A percentile compares a stretch with the other conserved stretches of the same genome.
Conservation (phyloP, 1,140 invertebrate genomes). For the Drosophila athabasca region DNA sequence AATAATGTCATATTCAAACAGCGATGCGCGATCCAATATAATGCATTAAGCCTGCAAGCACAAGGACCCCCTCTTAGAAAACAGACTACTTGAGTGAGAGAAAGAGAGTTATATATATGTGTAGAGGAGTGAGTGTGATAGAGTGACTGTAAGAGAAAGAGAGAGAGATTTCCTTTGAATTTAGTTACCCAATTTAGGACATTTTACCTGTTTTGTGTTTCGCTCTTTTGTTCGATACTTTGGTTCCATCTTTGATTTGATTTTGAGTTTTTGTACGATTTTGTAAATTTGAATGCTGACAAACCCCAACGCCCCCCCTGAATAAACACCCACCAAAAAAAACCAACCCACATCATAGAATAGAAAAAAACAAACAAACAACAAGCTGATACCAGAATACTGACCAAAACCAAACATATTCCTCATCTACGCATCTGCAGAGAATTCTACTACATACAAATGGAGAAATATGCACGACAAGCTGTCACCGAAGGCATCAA, state of each 20-base stretch:
- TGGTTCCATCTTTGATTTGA: slow-evolving; percentile 27
- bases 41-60: slow-evolving; percentile 66
- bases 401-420: slow-evolving; percentile 78
- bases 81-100: not conserved
- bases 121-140: not conserved
- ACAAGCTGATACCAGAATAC: slow-evolving; percentile 61
- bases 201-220: slow-evolving; percentile 18
- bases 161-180: slow-evolving; percentile 46
- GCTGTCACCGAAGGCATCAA: slow-evolving; percentile 98
- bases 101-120: slow-evolving; percentile 9
- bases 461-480: slow-evolving; percentile 99
- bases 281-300: slow-evolving; percentile 79
- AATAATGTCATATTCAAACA: slow-evolving; percentile 82
- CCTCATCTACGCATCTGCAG: slow-evolving; percentile 88
- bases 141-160: not conserved
- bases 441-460: slow-evolving; percentile 99
- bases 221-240: slow-evolving; percentile 20
- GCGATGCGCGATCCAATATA: slow-evolving; percentile 65
- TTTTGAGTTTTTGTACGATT: slow-evolving; percentile 39
- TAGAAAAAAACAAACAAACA: slow-evolving; percentile 42
- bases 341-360: slow-evolving; percentile 33
- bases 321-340: slow-evolving; percentile 25
- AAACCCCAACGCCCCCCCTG: slow-evolving; percentile 1
- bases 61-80: slow-evolving; percentile 26
- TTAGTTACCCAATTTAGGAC: slow-evolving; percentile 48